Conservation (phyloP, 2,888 invertebrate species). For the Phymatocera aterrima region DNA sequence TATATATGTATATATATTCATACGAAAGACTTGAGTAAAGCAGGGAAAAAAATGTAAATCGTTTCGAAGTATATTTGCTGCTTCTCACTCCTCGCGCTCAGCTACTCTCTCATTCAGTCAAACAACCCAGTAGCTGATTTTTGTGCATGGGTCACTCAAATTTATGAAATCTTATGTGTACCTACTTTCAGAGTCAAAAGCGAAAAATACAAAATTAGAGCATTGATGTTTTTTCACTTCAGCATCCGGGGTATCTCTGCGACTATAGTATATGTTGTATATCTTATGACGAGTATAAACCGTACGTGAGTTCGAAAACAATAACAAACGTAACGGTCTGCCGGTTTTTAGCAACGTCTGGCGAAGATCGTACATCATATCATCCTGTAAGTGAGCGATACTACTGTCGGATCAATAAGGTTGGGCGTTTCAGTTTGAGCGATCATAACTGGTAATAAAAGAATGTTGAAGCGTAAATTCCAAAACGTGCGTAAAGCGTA, state of each 20-base stretch:
- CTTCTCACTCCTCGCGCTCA: neutral
- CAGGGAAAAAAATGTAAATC: slow-evolving; percentile 28
- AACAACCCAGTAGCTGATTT: slow-evolving; percentile 1
- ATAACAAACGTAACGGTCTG: neutral
- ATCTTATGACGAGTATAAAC: neutral
- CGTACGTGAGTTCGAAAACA: neutral
- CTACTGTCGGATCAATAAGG: too few relatives aligned
- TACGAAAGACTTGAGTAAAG: slow-evolving; percentile 6
- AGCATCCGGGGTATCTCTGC: neutral
- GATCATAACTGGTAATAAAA: too few relatives aligned
- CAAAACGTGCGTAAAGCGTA: too few relatives aligned
- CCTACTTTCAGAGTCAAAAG: too few relatives aligned
- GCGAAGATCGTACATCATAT: slow-evolving; percentile 30
- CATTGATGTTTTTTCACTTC: neutral
- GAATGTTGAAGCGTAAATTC: too few relatives aligned
- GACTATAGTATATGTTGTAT: neutral
- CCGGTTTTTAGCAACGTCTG: slow-evolving; percentile 27
- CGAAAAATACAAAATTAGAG: too few relatives aligned
- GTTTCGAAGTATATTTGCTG: slow-evolving; percentile 26
- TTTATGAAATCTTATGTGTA: too few relatives aligned
- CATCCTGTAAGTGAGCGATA: slow-evolving; percentile 16
- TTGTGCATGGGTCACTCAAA: neutral
- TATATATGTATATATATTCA: neutral
- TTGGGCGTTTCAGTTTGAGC: too few relatives aligned
- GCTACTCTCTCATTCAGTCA: slow-evolving; percentile 9